Evolutionary conservation across 2,888 invertebrate species (phyloP).

Genomic region (Carpatolechia fugitivella): DNA sequence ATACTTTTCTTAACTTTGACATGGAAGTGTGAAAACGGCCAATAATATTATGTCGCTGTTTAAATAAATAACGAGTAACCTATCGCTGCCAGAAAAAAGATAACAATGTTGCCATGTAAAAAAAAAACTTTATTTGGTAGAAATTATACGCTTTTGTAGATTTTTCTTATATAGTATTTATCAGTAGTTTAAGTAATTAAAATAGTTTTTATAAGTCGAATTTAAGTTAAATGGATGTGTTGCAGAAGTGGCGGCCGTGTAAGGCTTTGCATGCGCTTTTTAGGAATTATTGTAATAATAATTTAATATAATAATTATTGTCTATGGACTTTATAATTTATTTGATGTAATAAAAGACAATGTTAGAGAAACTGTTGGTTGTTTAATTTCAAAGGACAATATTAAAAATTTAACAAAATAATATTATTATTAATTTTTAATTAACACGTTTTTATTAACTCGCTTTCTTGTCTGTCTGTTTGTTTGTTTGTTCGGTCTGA

Average conservation of each 20-base stretch:
- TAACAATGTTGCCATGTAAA: slow-evolving; percentile 30
- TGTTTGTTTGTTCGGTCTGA: too few species aligned
- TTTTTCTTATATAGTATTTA: slow-evolving; percentile 32
- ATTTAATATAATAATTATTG: slow-evolving; percentile 47
- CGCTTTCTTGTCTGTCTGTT: too few species aligned
- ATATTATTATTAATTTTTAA: too few species aligned
- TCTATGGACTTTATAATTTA: slow-evolving; percentile 63
- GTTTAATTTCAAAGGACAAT: slow-evolving; percentile 12
- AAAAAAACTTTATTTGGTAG: slow-evolving; percentile 12
- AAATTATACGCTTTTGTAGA: slow-evolving; percentile 36
- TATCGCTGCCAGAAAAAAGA: slow-evolving; percentile 7
- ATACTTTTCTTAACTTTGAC: too few species aligned
- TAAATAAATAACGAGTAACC: too few species aligned
- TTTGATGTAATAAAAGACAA: slow-evolving; percentile 70
- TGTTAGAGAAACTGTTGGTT: slow-evolving; percentile 55
- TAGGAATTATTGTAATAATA: slow-evolving; percentile 35
- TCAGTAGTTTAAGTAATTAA: slow-evolving; percentile 10
- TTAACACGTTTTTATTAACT: too few species aligned
- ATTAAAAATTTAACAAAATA: too few species aligned
- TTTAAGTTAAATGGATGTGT: slow-evolving; percentile 37
- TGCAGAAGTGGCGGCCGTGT: slow-evolving; percentile 38
- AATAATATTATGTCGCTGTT: too few species aligned
- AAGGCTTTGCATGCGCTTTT: slow-evolving; percentile 61
- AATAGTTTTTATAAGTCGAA: neutral
- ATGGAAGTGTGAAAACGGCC: too few species aligned